Evolutionary conservation across 2,113 vertebrate genomes (phyloP).

Genomic region (human): DNA sequence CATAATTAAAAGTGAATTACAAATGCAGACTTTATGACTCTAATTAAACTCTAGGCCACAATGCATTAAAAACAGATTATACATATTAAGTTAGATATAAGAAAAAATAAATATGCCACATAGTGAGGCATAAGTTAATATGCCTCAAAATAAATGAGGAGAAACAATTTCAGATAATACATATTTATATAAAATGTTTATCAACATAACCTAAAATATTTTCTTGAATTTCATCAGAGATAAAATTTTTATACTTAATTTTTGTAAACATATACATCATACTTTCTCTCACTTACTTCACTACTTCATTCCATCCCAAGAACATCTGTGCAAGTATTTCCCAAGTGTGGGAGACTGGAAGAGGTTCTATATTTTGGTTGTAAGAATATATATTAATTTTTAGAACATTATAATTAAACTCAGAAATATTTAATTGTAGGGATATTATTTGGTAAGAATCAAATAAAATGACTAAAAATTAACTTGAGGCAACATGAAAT

Average conservation of each 20-base stretch:
- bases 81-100: conserved; percentile 33
- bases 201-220: not conserved
- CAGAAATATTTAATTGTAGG: not conserved
- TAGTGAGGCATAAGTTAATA: no score
- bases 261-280: not conserved
- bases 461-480: conserved; percentile 16
- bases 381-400: not conserved
- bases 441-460: conserved; percentile 36
- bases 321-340: not conserved
- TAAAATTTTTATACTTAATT: not conserved
- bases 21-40: conserved; percentile 59
- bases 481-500: not conserved
- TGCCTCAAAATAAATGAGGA: conserved; percentile 5
- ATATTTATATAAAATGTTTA: not conserved
- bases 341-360: not conserved
- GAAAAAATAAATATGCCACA: conserved; percentile 31
- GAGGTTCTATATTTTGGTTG: not conserved
- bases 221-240: not conserved
- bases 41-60: conserved; percentile 52
- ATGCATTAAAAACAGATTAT: conserved; percentile 58
- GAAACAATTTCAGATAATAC: not conserved
- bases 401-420: not conserved
- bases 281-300: not conserved
- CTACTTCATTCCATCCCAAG: not conserved
- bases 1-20: conserved; percentile 64